Evolutionary conservation across 2,888 invertebrate genomes (phyloP).

Genomic region (Drosophila infuscata): DNA sequence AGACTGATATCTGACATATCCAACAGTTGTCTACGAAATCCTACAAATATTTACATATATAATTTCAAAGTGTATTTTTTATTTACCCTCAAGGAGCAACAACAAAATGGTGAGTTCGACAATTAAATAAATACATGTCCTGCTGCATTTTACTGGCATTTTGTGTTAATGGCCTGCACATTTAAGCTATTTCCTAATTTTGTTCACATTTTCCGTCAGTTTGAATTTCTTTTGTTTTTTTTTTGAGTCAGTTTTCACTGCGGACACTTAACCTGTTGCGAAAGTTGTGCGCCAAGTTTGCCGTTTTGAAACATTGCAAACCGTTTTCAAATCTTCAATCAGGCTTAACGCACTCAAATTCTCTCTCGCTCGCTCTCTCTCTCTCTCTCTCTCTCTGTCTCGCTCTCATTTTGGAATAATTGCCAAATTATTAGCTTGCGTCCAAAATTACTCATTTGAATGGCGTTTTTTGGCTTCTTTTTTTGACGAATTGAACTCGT

Average conservation of each 20-base stretch:
- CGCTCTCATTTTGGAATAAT: slow-evolving; percentile 22
- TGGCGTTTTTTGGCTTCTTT: neutral
- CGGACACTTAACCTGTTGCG: slow-evolving; percentile 65
- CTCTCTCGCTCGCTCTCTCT: slow-evolving; percentile 14
- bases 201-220: neutral
- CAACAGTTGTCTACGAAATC: neutral
- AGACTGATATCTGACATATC: slow-evolving; percentile 11
- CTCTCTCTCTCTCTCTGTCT: neutral
- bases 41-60: neutral
- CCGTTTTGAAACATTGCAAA: slow-evolving; percentile 47
- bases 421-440: slow-evolving; percentile 29
- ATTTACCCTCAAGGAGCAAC: neutral
- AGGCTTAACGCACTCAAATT: slow-evolving; percentile 3
- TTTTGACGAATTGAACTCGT: slow-evolving; percentile 19
- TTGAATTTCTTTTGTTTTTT: slow-evolving; percentile 29
- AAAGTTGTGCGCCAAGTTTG: slow-evolving; percentile 69
- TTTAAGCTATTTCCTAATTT: neutral
- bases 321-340: slow-evolving; percentile 46
- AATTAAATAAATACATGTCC: neutral
- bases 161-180: neutral
- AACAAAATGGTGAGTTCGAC: slow-evolving; percentile 56
- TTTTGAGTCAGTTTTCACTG: slow-evolving; percentile 29
- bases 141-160: neutral
- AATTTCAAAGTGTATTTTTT: neutral
- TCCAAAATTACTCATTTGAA: slow-evolving; percentile 22